Percentiles rank a stretch among this genome's conserved stretches.
Evolutionary conservation across 2,113 vertebrate species (phyloP).

Genomic region (Indicator maculatus): DNA sequence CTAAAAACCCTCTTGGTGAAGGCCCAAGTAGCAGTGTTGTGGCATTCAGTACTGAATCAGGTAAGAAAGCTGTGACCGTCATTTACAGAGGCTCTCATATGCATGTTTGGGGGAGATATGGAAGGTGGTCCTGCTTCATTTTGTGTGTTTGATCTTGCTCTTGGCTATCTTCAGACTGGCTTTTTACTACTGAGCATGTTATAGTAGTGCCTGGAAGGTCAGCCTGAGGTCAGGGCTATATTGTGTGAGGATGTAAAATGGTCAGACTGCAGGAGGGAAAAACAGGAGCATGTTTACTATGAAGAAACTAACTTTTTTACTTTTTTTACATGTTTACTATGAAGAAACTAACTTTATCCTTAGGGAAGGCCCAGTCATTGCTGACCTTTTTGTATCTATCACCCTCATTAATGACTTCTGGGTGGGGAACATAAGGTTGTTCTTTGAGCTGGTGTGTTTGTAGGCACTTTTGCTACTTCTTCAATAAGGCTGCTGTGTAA

Average conservation of each 20-base stretch:
- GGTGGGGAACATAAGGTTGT: background rate
- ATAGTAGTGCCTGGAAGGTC: rapidly evolving
- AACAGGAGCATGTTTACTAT: background rate
- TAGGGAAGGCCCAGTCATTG: background rate
- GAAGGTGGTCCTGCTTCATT: background rate
- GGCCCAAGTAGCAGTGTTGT: slow-evolving; percentile 88
- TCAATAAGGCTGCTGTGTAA: background rate
- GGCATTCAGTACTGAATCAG: slow-evolving; percentile 93
- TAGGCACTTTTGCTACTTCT: background rate
- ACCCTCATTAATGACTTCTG: background rate
- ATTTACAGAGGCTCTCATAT: background rate
- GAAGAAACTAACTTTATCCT: background rate
- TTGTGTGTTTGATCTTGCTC: background rate
- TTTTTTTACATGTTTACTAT: background rate
- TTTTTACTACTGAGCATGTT: background rate
- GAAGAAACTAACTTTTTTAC: background rate
- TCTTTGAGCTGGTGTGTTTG: background rate
- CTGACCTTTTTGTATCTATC: background rate
- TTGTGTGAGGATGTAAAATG: background rate
- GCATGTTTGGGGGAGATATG: background rate
- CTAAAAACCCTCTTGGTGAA: slow-evolving; percentile 89
- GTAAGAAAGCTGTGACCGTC: slow-evolving; percentile 64
- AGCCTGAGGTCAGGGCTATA: background rate
- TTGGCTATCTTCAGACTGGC: background rate
- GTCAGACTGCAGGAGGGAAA: background rate